phyloP scores from a whole-genome alignment of 2,113 vertebrate genomes.

The Notiomystis cincta region DNA sequence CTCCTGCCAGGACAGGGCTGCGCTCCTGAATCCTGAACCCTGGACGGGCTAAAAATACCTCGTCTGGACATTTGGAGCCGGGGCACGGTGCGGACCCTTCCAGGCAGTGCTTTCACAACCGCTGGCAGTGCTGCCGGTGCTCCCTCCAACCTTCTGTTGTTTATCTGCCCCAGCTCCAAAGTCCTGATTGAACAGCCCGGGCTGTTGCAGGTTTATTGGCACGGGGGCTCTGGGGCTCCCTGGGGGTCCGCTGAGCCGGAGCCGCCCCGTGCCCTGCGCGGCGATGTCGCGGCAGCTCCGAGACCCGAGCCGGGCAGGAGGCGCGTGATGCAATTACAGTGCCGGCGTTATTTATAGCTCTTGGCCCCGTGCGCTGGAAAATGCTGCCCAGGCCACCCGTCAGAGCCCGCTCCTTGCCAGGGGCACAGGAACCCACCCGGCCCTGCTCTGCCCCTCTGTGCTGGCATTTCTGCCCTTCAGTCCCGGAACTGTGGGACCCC shows the following conservation, averaged over 20 bases:
- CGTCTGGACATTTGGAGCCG: not conserved
- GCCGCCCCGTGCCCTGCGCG: not conserved
- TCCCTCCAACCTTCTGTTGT: not conserved
- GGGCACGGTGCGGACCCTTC: not conserved
- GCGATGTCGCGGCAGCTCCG: not conserved
- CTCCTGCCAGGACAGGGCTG: not conserved
- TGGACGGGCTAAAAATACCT: conserved; percentile 2
- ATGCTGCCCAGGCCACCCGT: not conserved
- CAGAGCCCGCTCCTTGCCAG: not conserved
- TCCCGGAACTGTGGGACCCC: not conserved
- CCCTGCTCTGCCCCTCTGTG: not conserved
- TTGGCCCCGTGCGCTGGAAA: not conserved
- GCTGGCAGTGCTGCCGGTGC: not conserved
- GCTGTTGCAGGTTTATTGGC: not conserved
- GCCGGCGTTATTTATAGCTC: conserved; percentile 21
- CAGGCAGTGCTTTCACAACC: not conserved
- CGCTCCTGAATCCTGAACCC: not conserved
- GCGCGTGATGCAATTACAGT: not conserved
- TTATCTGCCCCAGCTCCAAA: conserved; percentile 11
- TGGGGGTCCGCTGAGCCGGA: not conserved
- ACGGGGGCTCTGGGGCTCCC: not conserved
- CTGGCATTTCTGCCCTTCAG: not conserved
- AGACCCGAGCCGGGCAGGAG: not conserved
- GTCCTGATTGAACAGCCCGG: not conserved
- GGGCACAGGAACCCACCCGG: rapidly evolving